Evolutionary conservation across 2,888 invertebrate species (phyloP).

Genomic region (Carabus problematicus): DNA sequence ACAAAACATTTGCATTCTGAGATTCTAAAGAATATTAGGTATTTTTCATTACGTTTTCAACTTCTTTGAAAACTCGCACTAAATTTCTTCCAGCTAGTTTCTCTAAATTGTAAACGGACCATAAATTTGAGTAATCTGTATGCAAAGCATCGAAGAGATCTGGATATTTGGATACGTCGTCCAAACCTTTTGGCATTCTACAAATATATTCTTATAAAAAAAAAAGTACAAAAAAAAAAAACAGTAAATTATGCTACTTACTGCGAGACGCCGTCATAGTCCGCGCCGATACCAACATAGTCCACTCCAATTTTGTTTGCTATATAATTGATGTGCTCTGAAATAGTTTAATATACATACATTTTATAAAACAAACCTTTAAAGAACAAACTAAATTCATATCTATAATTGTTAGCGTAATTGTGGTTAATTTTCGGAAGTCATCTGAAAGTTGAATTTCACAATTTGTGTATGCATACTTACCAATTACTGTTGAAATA

Average conservation of each 20-base stretch:
- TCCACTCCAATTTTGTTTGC: conserved; percentile 60
- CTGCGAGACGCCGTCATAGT: conserved; percentile 61
- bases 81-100: conserved; percentile 62
- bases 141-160: conserved; percentile 64
- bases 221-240: too few species aligned
- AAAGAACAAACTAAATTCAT: not conserved
- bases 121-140: conserved; percentile 49
- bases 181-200: conserved; percentile 71
- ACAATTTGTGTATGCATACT: too few species aligned
- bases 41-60: conserved; percentile 51
- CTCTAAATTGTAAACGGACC: conserved; percentile 59
- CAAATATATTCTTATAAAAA: too few species aligned
- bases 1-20: not conserved
- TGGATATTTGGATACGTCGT: conserved; percentile 76
- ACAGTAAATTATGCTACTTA: conserved; percentile 54
- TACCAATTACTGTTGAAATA: conserved; percentile 73
- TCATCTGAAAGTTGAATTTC: too few species aligned
- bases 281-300: conserved; percentile 63
- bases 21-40: not conserved
- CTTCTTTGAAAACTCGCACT: conserved; percentile 58
- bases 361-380: conserved; percentile 21
- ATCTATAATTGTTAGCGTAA: too few species aligned
- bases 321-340: conserved; percentile 64
- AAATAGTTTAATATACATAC: conserved; percentile 46
- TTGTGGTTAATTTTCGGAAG: too few species aligned